Base-by-base conservation (phyloP, 2,888 invertebrate genomes). In the Leucoma salicis region DNA sequence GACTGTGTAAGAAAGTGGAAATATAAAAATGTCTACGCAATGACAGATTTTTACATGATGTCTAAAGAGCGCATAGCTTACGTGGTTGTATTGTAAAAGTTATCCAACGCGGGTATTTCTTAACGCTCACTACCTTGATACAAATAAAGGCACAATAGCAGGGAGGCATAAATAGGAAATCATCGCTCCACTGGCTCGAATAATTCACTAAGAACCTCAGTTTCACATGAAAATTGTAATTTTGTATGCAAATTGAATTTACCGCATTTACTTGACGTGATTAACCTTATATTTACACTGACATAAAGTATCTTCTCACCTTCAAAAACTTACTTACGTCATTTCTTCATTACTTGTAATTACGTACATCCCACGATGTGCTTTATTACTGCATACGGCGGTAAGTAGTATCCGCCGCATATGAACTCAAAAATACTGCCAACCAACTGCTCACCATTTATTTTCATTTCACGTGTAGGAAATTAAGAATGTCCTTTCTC, bases 111-210 rank as follows among this genome's bases (percentile, higher is more conserved):
- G 52, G 58, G 66, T 76, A 74, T 74, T 78, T 81, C 70, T 82
- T 81, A 77, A 71, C 76, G 74, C 75, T 77, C 63, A 69, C 78
- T 78, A 74, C 77, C 74, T 80, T 78, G 75, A 70, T 82, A 81
- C 77, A 82, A 82, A 82, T 85, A 82, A 81, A 82, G 71, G 70
- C 68, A 82, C 82, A 85, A 81, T 82, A 73, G 78, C 74, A 63
- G 65, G 68, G 71, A 76, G 70, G 68, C 75, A 78, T 77, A 83
- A 82, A 82, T 85, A 86, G 83, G 81, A 84, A 84, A 82, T 81
- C 78, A 71, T 60, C 87, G 86, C 87, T 85, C 86, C 83, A 84
- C 73, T 86, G 87, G 64, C 70, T 84, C 82, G 85, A 75, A 85
- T 86, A 85, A 86, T 86, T 81, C 72, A 76, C 74, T 71, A 76